Evolutionary conservation across 2,888 invertebrate species (phyloP).

Genomic region (Trisateles emortualis): DNA sequence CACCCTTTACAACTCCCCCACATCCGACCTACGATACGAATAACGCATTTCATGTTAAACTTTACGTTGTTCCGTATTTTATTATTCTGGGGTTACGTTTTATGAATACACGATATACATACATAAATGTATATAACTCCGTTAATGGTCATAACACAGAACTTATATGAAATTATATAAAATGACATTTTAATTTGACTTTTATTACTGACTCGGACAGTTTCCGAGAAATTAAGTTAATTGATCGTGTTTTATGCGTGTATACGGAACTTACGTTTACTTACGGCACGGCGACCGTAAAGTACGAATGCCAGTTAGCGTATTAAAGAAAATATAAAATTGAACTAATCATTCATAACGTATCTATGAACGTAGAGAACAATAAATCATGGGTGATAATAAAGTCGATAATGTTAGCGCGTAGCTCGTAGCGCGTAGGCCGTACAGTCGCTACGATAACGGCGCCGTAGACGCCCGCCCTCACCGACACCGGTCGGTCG

Average conservation of each 20-base stretch:
- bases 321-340: background rate
- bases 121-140: conserved; percentile 4
- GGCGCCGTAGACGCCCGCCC: conserved; percentile 58
- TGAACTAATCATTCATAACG: conserved; percentile 29
- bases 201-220: conserved; percentile 5
- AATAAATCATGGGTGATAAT: conserved; percentile 30
- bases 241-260: conserved; percentile 2
- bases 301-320: too few species aligned
- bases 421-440: conserved; percentile 56
- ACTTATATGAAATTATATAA: conserved; percentile 6
- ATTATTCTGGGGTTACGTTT: conserved; percentile 20
- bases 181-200: conserved; percentile 26
- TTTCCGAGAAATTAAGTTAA: conserved; percentile 14
- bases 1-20: conserved; percentile 26
- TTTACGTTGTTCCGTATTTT: conserved; percentile 45
- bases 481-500: conserved; percentile 17
- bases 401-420: conserved; percentile 31
- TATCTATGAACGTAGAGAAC: conserved; percentile 13
- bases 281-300: too few species aligned
- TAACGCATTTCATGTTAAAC: conserved; percentile 52
- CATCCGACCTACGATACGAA: conserved; percentile 37
- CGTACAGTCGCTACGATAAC: conserved; percentile 72
- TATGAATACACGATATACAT: conserved; percentile 12
- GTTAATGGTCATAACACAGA: conserved; percentile 17
- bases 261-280: background rate